Evolutionary conservation across 2,888 invertebrate genomes (phyloP).

Genomic region (Sinelater perroti): DNA sequence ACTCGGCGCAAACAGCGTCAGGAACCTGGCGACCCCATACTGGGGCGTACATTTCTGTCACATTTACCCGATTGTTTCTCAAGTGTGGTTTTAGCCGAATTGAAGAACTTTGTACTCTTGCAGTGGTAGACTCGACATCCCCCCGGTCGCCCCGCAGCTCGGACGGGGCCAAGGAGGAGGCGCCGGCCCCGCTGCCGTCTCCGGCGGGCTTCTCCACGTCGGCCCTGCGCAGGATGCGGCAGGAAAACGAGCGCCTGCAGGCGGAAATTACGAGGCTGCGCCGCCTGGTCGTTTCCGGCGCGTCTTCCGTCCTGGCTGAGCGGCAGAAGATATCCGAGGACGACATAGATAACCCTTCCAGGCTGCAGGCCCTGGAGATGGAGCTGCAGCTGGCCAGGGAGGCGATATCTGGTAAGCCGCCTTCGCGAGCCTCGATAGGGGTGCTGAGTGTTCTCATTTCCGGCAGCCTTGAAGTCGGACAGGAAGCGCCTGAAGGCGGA

Average conservation of each 20-base stretch:
- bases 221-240: constrained; percentile 70
- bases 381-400: constrained; percentile 82
- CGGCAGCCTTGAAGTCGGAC: constrained; percentile 85
- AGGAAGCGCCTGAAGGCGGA: constrained; percentile 91
- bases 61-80: too few species aligned
- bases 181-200: constrained; percentile 50
- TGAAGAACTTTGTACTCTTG: too few species aligned
- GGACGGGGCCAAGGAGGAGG: constrained; percentile 50
- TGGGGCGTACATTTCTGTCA: too few species aligned
- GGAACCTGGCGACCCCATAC: too few species aligned
- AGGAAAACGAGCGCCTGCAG: constrained; percentile 81
- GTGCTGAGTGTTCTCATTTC: too few species aligned
- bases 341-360: constrained; percentile 57
- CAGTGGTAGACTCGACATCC: constrained; percentile 44
- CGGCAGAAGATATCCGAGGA: constrained; percentile 56
- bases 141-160: constrained; percentile 55
- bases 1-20: too few species aligned
- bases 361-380: constrained; percentile 63
- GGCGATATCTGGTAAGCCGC: constrained; percentile 68
- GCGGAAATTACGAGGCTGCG: constrained; percentile 76
- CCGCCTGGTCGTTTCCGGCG: constrained; percentile 71
- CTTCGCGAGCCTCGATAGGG: too few species aligned
- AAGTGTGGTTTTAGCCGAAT: too few species aligned
- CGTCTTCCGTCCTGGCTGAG: constrained; percentile 68
- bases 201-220: constrained; percentile 57